Base-by-base conservation (phyloP, 2,113 vertebrate genomes). In the Cebidichthys violaceus region DNA sequence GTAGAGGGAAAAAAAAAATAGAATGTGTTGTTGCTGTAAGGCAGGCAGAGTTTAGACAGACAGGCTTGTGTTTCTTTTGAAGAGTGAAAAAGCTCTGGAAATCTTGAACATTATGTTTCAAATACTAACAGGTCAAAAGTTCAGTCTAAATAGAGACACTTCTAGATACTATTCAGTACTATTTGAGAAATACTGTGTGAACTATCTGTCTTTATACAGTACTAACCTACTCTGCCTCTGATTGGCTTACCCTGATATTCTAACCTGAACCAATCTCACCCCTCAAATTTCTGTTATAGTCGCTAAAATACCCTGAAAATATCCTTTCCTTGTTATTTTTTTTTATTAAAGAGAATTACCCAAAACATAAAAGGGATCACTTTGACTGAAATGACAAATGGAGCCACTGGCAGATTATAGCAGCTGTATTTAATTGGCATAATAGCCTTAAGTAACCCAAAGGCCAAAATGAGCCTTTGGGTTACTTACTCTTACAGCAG, bases 1-100 rank as follows among this genome's bases (percentile, higher is more conserved):
- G 64, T 29, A 81, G 75, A 83, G 33, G 22, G 27, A 73, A 57
- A 74, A 57, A 73, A 57, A 74, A 85, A 84, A 81, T 79, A 52
- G 72, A 84, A 72, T 47, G 45, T 83, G 20, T 70, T 77, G 69
- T 74, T n/a, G 43, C 24, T 81, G 43, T 68, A 27, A 55, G 76
- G 67, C 41, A 52, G 74, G 80, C 17, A 9, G 27, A 47, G 70
- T 85, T 82, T 60, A 70, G 70, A 70, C 65, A 74, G 62, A 39
- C 37, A 74, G 66, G 78, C 75, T 10, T 67, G 14, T 59, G 67
- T 84, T 76, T 77, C 35, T 61, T 70, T 59, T 75, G 17, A 74
- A 69, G 41, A 76, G 60, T 52, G 39, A 72, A 75, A 75, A 86
- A 75, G 20, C 73, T 27, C 8, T 54, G 27, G 55, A 60, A 37